Evolutionary conservation across 2,797 vertebrate species (phyloP).

Genomic region (Neostethus bicornis): DNA sequence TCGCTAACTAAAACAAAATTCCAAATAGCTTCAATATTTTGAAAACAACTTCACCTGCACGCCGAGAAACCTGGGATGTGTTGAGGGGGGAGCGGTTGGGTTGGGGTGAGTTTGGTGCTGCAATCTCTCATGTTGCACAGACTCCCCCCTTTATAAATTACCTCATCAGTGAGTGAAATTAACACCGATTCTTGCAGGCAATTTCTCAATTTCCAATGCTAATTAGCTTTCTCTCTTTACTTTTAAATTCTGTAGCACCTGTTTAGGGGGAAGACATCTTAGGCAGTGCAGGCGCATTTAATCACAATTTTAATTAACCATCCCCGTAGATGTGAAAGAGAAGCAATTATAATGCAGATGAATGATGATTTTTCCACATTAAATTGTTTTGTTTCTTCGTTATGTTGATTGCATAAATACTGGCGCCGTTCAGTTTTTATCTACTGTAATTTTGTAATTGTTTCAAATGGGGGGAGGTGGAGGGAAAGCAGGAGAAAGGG

Average conservation of each 20-base stretch:
- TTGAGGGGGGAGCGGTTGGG: conserved; percentile 68
- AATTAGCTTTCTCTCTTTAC: conserved; percentile 99
- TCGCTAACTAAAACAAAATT: conserved; percentile 84
- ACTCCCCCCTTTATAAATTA: conserved; percentile 97
- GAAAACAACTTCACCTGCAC: conserved; percentile 97
- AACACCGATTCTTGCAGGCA: conserved; percentile 99
- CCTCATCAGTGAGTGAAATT: conserved; percentile 99
- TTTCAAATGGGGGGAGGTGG: conserved; percentile 76
- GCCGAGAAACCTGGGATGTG: conserved; percentile 76
- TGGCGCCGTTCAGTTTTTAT: conserved; percentile 94
- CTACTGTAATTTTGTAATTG: conserved; percentile 99
- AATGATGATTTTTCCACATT: conserved; percentile 99
- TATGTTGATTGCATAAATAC: conserved; percentile 99
- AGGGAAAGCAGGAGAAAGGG: conserved; percentile 22
- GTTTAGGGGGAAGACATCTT: conserved; percentile 99
- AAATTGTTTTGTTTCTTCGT: conserved; percentile 99
- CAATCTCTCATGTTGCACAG: conserved; percentile 90
- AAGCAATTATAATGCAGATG: conserved; percentile 99
- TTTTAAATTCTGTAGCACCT: conserved; percentile 99
- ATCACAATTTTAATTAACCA: conserved; percentile 99
- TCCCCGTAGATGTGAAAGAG: conserved; percentile 99
- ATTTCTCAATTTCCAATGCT: conserved; percentile 99
- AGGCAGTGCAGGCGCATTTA: conserved; percentile 98
- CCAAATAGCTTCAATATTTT: conserved; percentile 92
- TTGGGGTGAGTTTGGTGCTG: no score